Conservation (phyloP, 2,113 vertebrate species). For the Pelmatolapia mariae region DNA sequence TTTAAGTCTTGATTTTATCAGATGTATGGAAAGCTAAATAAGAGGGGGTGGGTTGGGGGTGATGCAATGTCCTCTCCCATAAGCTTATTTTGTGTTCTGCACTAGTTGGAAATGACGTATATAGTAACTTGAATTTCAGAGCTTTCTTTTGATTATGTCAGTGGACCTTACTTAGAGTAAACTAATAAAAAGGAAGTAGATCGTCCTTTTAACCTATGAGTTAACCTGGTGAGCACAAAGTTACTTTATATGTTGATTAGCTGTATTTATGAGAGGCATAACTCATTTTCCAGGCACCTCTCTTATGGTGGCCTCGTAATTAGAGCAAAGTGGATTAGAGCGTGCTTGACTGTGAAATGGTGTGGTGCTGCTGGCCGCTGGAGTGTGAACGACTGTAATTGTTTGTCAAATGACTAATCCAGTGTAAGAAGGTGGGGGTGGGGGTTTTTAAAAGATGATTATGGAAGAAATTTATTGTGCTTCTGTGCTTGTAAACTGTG, state of each 20-base stretch:
- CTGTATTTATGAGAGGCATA: background rate
- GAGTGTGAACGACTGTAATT: conserved; percentile 1
- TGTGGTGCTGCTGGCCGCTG: background rate
- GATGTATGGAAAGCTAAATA: background rate
- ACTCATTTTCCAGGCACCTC: background rate
- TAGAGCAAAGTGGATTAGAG: conserved; percentile 15
- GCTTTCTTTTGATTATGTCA: background rate
- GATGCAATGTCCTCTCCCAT: background rate
- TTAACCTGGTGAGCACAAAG: background rate
- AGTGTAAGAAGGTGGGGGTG: background rate
- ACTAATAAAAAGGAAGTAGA: background rate
- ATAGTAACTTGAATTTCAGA: background rate
- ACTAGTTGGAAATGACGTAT: background rate
- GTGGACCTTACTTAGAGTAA: background rate
- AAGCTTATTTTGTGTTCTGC: background rate
- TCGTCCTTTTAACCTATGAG: background rate
- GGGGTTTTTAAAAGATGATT: background rate
- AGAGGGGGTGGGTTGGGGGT: background rate
- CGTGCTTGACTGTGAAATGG: conserved; percentile 16
- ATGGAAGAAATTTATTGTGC: background rate
- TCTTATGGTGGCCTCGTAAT: background rate
- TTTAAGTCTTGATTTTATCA: background rate
- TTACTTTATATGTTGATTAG: background rate
- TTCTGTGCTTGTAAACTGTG: background rate
- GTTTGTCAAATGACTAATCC: background rate